Evolutionary conservation across 2,113 vertebrate species (phyloP).

Genomic region (Centropristis striata): DNA sequence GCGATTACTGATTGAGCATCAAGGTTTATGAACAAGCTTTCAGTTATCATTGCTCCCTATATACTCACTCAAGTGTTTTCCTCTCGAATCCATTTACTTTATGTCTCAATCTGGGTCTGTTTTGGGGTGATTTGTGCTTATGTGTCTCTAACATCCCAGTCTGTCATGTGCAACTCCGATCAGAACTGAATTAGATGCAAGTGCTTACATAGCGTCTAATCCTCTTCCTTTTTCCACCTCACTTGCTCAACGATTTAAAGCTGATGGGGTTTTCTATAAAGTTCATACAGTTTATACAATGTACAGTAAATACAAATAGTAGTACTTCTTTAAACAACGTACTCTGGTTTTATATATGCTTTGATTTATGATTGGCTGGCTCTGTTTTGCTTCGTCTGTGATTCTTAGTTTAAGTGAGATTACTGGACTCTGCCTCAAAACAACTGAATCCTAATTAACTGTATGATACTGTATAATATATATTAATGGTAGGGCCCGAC

Average conservation of each 20-base stretch:
- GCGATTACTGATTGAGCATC: neutral
- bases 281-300: neutral
- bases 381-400: constrained; percentile 14
- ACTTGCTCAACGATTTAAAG: constrained; percentile 1
- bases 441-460: neutral
- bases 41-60: neutral
- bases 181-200: constrained; percentile 30
- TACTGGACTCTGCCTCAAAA: neutral
- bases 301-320: neutral
- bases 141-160: neutral
- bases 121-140: constrained; percentile 6
- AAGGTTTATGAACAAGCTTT: neutral
- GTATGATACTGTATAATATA: constrained; percentile 20
- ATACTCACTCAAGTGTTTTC: constrained; percentile 3
- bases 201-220: constrained; percentile 11
- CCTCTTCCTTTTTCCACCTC: neutral
- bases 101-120: neutral
- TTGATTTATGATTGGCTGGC: constrained; percentile 6
- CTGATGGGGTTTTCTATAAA: constrained; percentile 3
- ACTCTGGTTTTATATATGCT: neutral
- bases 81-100: neutral
- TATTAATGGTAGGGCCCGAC: constrained; percentile 22
- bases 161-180: constrained; percentile 16
- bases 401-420: constrained; percentile 1
- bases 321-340: neutral